Percentiles rank a stretch among this genome's conserved stretches.
These are phyloP conservation scores for Esperia sulphurella DNA, from an alignment of 2,888 invertebrate species.

Conservation along the genomic window DNA sequence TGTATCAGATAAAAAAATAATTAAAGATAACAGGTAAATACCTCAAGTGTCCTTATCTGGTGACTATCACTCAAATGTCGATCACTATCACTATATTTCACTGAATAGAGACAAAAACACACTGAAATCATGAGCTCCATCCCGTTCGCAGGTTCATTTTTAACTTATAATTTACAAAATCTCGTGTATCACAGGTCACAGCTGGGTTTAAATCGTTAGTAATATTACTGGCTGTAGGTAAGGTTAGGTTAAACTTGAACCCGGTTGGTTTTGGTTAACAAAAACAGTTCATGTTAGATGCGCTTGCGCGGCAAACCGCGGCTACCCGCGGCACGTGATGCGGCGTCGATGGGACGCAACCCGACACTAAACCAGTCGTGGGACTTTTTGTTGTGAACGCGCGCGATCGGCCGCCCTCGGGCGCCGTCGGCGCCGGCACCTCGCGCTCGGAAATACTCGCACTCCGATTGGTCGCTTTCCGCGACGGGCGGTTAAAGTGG, in stretches of 20 bases:
- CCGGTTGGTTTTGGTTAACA: conserved; percentile 42
- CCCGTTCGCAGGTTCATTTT: conserved; percentile 68
- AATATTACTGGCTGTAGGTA: conserved; percentile 21
- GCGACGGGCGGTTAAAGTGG: conserved; percentile 50
- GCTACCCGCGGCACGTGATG: conserved; percentile 63
- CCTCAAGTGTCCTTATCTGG: conserved; percentile 65
- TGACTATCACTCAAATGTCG: conserved; percentile 61
- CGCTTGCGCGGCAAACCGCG: conserved; percentile 60
- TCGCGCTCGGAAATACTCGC: conserved; percentile 21
- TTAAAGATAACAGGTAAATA: conserved; percentile 37
- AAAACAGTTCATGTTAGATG: conserved; percentile 60
- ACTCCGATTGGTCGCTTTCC: conserved; percentile 25
- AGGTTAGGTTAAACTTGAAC: conserved; percentile 16
- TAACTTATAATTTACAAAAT: conserved; percentile 29
- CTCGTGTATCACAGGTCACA: conserved; percentile 63
- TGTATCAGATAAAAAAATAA: neutral
- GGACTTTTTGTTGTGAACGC: conserved; percentile 76
- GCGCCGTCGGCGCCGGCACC: conserved; percentile 39
- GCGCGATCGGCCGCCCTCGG: conserved; percentile 63
- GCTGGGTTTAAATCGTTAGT: conserved; percentile 19
- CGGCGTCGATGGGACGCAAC: conserved; percentile 77
- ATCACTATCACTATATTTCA: conserved; percentile 75
- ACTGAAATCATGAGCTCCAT: conserved; percentile 74
- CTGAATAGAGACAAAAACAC: conserved; percentile 68
- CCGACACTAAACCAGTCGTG: conserved; percentile 78